Percentiles rank a stretch among this genome's conserved stretches.
Evolutionary conservation across 2,888 invertebrate species (phyloP).

Genomic region (Panzeria rudis): DNA sequence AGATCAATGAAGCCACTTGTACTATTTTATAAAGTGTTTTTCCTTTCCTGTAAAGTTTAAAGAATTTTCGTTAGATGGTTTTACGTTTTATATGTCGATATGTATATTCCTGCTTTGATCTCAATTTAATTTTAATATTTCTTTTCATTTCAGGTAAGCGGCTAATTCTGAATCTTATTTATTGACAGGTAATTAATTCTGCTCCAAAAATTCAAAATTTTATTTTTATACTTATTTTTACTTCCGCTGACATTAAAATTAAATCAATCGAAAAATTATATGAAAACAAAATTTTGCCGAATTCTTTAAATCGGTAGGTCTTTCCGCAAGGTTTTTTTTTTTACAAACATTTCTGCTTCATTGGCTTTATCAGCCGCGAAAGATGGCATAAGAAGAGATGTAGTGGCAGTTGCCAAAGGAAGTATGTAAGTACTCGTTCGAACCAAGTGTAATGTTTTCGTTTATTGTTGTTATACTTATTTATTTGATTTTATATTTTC

Average conservation of each 20-base stretch:
- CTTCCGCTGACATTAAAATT: conserved; percentile 8
- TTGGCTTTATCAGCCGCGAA: conserved; percentile 41
- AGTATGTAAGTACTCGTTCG: neutral
- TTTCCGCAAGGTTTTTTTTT: neutral
- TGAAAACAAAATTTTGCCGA: conserved; percentile 16
- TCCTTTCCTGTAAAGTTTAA: too few species aligned
- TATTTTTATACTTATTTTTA: neutral
- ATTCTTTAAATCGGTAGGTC: conserved; percentile 23
- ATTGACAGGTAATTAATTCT: conserved; percentile 32
- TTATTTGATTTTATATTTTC: conserved; percentile 35
- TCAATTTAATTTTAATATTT: conserved; percentile 7
- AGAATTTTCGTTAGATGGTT: too few species aligned
- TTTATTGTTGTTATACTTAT: conserved; percentile 50
- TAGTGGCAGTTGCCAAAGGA: conserved; percentile 45
- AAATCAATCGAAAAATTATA: conserved; percentile 3
- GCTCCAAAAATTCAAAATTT: neutral
- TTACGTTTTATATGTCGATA: too few species aligned
- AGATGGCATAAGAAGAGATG: neutral
- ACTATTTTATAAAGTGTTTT: too few species aligned
- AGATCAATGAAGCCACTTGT: too few species aligned
- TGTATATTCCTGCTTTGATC: neutral
- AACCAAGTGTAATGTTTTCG: conserved; percentile 27
- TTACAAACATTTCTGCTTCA: conserved; percentile 48
- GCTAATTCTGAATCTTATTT: neutral
- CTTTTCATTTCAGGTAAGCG: conserved; percentile 45